These are phyloP conservation scores for Denticeps clupeoides DNA, from an alignment of 2,797 vertebrate genomes.

Conservation along the genomic window DNA sequence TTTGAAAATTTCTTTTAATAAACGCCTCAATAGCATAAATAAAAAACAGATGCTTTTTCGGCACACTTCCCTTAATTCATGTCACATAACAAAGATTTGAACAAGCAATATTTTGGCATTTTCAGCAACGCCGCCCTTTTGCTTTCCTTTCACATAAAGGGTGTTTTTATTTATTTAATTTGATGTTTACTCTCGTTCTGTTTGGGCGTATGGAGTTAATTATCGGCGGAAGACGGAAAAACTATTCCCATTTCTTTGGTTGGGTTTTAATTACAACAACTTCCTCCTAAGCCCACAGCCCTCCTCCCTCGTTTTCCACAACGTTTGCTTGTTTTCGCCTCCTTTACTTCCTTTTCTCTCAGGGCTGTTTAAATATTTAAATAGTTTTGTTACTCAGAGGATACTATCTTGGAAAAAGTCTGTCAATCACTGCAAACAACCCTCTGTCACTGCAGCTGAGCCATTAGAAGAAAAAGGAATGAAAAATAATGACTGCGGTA, in stretches of 20 bases:
- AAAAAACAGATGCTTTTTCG: constrained; percentile 25
- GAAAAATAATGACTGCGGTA: no score
- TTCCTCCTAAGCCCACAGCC: no score
- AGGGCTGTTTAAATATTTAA: neutral
- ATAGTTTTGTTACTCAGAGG: no score
- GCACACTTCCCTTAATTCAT: constrained; percentile 10
- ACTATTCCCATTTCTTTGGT: constrained; percentile 18
- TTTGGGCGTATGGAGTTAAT: constrained; percentile 12
- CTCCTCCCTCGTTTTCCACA: neutral
- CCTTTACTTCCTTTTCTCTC: neutral
- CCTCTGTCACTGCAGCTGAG: no score
- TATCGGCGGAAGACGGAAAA: constrained; percentile 19
- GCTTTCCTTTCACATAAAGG: neutral
- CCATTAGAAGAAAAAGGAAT: no score
- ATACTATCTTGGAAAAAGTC: no score
- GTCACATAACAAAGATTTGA: constrained; percentile 9
- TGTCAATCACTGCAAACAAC: no score
- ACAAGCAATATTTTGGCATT: constrained; percentile 10
- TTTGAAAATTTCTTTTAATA: constrained; percentile 29
- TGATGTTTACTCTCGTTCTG: constrained; percentile 10
- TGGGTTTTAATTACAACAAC: constrained; percentile 22
- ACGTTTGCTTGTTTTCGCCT: neutral
- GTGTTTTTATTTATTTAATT: no score
- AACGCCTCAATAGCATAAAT: constrained; percentile 19
- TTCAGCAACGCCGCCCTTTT: constrained; percentile 3